Evolutionary conservation across 1,140 invertebrate species (phyloP), one percentile per base, ranked within the genome.

Genomic region (Micrasema minimum): DNA sequence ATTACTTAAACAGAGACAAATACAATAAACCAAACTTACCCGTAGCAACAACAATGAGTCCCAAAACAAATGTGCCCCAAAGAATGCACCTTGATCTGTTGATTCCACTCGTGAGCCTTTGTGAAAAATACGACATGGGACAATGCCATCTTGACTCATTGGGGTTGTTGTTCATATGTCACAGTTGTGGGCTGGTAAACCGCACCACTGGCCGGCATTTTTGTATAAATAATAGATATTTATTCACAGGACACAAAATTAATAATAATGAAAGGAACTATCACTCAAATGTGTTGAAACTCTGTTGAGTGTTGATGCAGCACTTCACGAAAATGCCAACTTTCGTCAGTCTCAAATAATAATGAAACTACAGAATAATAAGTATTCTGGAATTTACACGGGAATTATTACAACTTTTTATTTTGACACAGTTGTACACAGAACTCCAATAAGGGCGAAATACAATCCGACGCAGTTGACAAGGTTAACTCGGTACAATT

Each of bases 171-270:
- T 77, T 90, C 89, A 78, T 90, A 91, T 59, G 88, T 89, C 41
- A 90, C 89, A 66, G 89, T 91, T 50, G 89, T 91, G 0, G 89
- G 89, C 78, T 90, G 89, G 81, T 91, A 91, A 22, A 91, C 89
- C 48, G 88, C 88, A 76, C 87, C 88, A 64, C 85, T 87, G 10
- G 80, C 77, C 70, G 88, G 87, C 88, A 90, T 89, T 74, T 68
- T 69, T 37, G 41, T 11, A 26, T 46, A 59, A 43, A 57, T 31
- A 14, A 46, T 46, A 31, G 38, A 46, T 46, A 64, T 23, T 41
- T 45, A 20, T 45, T 46, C 41, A 69, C 38, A 48, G 20, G 7
- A 69, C 53, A 50, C n/a, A 51, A 62, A 61, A 38, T 41, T 38
- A 59, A 41, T 23, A 18, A n/a, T 14, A 11, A 38, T 12, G 38